A percentile compares a stretch with the other conserved stretches of the same genome.
These are phyloP conservation scores for Grallaria varia DNA, from an alignment of 2,113 vertebrate species.

Conservation along the genomic window DNA sequence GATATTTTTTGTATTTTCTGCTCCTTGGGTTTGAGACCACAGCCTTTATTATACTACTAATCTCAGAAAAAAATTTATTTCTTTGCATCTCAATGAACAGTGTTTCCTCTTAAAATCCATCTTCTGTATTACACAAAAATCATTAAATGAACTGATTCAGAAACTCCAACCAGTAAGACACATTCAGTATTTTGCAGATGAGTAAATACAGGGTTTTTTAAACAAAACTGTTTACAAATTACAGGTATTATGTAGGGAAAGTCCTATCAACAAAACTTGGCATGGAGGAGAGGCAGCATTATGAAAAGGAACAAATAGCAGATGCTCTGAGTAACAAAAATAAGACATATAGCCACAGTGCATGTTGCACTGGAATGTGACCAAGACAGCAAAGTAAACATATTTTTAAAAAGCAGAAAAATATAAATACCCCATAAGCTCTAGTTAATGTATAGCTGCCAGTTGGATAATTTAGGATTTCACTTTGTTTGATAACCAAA, in stretches of 20 bases:
- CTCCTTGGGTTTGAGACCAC: neutral
- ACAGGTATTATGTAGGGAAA: neutral
- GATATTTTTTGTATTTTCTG: neutral
- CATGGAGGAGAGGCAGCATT: neutral
- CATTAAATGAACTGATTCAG: neutral
- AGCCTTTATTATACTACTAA: neutral
- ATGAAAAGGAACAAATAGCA: neutral
- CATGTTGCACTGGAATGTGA: neutral
- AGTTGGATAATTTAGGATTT: neutral
- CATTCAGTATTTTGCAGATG: neutral
- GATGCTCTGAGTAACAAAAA: neutral
- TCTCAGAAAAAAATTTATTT: neutral
- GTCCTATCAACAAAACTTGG: neutral
- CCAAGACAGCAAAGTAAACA: neutral
- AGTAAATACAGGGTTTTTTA: neutral
- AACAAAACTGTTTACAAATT: neutral
- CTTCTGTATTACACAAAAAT: neutral
- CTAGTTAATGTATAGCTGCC: neutral
- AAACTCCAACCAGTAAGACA: accelerated
- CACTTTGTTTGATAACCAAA: neutral
- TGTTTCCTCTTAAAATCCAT: neutral
- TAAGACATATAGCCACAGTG: neutral
- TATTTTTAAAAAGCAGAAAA: neutral
- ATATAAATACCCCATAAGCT: neutral
- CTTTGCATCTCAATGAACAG: neutral